Percentiles rank a stretch among this genome's conserved stretches.
Evolutionary conservation across 1,140 invertebrate species (phyloP).

Genomic region (Lanistes nyassanus): DNA sequence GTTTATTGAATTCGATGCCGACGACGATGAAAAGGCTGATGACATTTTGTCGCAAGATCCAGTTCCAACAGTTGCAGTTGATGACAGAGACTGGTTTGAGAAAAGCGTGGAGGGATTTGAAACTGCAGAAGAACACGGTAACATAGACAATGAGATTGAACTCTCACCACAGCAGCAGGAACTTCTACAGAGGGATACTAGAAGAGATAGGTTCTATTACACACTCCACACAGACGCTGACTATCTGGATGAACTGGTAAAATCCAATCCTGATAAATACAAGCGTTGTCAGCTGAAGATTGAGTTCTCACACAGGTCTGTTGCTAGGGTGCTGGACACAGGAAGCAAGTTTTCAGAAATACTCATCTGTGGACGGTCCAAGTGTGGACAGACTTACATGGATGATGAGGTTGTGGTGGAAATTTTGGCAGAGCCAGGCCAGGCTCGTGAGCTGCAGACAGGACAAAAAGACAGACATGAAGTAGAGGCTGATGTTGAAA

Average conservation of each 20-base stretch:
- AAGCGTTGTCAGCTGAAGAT: constrained; percentile 43
- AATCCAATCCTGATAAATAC: constrained; percentile 32
- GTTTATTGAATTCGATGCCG: neutral
- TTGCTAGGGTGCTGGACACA: constrained; percentile 28
- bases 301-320: constrained; percentile 38
- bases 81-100: constrained; percentile 8
- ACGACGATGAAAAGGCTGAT: too few relatives aligned
- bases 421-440: constrained; percentile 30
- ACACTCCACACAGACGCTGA: neutral
- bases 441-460: neutral
- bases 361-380: constrained; percentile 48
- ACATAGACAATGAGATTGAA: neutral
- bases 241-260: neutral
- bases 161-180: neutral
- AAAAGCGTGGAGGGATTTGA: constrained; percentile 21
- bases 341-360: constrained; percentile 32
- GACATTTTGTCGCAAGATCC: neutral
- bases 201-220: neutral
- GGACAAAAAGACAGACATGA: neutral
- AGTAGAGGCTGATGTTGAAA: neutral
- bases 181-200: neutral
- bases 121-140: neutral
- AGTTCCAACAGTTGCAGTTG: neutral
- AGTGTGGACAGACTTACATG: constrained; percentile 51
- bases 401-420: constrained; percentile 58